These are phyloP conservation scores for Caenorhabditis sp. DNA, from an alignment of 2,888 invertebrate species.

Conservation along the genomic window DNA sequence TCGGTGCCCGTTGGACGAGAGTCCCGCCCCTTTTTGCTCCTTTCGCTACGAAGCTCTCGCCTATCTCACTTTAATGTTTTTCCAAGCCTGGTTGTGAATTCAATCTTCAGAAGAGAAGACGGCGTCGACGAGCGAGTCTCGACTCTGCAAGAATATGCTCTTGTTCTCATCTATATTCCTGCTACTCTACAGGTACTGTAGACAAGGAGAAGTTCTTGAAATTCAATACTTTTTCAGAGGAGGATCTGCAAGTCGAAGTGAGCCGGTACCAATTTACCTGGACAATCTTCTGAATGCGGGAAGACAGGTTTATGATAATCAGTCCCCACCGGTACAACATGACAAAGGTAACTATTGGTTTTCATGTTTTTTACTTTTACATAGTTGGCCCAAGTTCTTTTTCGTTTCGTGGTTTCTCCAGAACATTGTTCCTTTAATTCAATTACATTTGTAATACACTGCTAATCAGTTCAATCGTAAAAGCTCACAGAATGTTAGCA, in stretches of 20 bases:
- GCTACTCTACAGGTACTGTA: constrained; percentile 40
- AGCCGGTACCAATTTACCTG: constrained; percentile 76
- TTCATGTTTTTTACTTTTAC: not conserved
- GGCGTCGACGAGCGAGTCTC: constrained; percentile 20
- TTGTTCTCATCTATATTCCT: constrained; percentile 45
- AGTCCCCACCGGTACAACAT: constrained; percentile 76
- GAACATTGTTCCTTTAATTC: not conserved
- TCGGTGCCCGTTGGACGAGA: constrained; percentile 23
- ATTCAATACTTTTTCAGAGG: constrained; percentile 9
- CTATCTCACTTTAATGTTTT: constrained; percentile 50
- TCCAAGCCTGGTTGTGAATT: constrained; percentile 46
- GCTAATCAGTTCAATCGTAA: too few species aligned
- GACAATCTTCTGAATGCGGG: constrained; percentile 75
- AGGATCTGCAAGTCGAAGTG: constrained; percentile 58
- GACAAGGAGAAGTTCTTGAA: not conserved
- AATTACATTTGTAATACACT: too few species aligned
- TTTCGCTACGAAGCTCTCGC: constrained; percentile 45
- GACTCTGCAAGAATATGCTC: constrained; percentile 14
- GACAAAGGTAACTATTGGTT: constrained; percentile 32
- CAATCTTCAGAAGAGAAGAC: constrained; percentile 43
- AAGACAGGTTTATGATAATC: constrained; percentile 75
- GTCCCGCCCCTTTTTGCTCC: constrained; percentile 38
- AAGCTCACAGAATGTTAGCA: too few species aligned
- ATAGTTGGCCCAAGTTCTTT: not conserved
- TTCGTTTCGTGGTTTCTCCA: not conserved